A percentile compares a stretch with the other conserved stretches of the same genome.
These are phyloP conservation scores for Microctonus aethiopoides DNA, from an alignment of 2,888 invertebrate genomes.

Conservation along the genomic window DNA sequence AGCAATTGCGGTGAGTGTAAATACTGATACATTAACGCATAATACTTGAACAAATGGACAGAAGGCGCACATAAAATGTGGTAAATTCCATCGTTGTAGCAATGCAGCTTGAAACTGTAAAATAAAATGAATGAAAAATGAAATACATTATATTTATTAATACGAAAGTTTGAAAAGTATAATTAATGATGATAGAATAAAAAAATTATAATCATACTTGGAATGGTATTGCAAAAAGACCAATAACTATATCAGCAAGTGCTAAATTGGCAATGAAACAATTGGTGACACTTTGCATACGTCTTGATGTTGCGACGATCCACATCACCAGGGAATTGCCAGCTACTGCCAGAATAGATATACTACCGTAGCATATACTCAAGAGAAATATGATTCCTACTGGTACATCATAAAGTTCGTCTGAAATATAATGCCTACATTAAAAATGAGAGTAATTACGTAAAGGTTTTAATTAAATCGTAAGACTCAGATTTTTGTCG, in stretches of 20 bases:
- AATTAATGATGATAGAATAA: not conserved
- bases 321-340: conserved; percentile 89
- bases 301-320: conserved; percentile 81
- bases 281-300: conserved; percentile 87
- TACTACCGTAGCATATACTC: conserved; percentile 83
- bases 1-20: conserved; percentile 88
- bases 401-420: conserved; percentile 79
- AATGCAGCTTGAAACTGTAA: conserved; percentile 87
- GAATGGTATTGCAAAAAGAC: conserved; percentile 87
- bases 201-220: conserved; percentile 65
- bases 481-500: too few relatives aligned
- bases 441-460: too few relatives aligned
- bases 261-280: conserved; percentile 89
- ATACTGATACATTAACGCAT: conserved; percentile 89
- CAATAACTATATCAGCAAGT: conserved; percentile 86
- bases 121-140: not conserved
- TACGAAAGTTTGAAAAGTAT: too few relatives aligned
- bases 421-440: conserved; percentile 63
- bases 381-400: conserved; percentile 78
- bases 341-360: conserved; percentile 83
- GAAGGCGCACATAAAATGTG: conserved; percentile 87
- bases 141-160: too few relatives aligned
- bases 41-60: conserved; percentile 89
- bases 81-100: conserved; percentile 87
- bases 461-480: too few relatives aligned